Percentiles rank a stretch among this genome's conserved stretches.
Evolutionary conservation across 1,140 invertebrate species (phyloP).

Genomic region (Sesamia nonagrioides): DNA sequence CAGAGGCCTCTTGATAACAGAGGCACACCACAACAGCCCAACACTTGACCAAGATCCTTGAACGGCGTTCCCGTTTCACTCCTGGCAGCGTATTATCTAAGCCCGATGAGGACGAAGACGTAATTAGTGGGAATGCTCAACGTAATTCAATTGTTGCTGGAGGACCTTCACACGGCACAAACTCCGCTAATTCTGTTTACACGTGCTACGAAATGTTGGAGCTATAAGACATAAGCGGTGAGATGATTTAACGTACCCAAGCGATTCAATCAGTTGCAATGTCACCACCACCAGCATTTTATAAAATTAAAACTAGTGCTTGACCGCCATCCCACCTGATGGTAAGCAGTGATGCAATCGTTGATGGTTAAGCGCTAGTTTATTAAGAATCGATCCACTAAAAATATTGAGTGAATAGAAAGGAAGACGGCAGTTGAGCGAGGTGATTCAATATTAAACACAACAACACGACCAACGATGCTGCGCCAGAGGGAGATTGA

Average conservation of each 20-base stretch:
- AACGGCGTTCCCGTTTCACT: constrained; percentile 1
- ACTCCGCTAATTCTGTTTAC: constrained; percentile 57
- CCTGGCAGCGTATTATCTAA: constrained; percentile 13
- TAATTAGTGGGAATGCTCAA: constrained; percentile 46
- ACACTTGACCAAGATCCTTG: constrained; percentile 36
- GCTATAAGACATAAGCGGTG: background rate
- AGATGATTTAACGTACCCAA: background rate
- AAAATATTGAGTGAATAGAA: no score
- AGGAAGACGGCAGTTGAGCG: no score
- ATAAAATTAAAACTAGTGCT: no score
- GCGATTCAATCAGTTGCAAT: no score
- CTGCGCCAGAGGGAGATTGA: no score
- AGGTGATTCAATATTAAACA: no score
- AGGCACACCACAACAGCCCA: background rate
- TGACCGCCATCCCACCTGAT: no score
- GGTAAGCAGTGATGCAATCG: no score
- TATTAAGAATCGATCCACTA: no score
- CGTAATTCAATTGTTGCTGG: constrained; percentile 53
- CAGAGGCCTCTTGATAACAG: background rate
- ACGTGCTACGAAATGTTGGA: constrained; percentile 47
- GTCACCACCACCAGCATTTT: no score
- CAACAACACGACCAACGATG: no score
- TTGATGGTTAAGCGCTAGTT: no score
- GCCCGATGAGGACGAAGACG: constrained; percentile 35
- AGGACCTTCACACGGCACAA: constrained; percentile 47